A percentile compares a stretch with the other conserved stretches of the same genome.
Evolutionary conservation across 1,140 invertebrate genomes (phyloP).

Genomic region (Kradibia gibbosae): DNA sequence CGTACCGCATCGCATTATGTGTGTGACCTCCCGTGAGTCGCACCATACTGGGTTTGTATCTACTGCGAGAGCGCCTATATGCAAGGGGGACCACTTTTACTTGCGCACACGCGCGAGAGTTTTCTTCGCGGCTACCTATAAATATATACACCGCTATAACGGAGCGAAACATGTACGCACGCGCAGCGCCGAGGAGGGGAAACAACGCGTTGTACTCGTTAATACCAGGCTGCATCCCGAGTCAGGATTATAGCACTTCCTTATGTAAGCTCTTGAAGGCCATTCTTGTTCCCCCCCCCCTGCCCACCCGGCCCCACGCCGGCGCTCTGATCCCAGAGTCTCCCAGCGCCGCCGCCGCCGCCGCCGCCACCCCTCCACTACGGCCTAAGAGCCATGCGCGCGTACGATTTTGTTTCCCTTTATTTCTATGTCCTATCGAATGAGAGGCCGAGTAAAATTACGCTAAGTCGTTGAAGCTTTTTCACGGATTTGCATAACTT

Average conservation of each 20-base stretch:
- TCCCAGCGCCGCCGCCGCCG: no score
- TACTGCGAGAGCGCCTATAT: background rate
- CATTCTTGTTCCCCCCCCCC: background rate
- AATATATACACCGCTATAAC: slow-evolving; percentile 19
- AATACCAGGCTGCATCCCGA: background rate
- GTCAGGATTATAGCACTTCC: background rate
- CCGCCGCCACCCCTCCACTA: no score
- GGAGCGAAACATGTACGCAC: background rate
- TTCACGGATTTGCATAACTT: no score
- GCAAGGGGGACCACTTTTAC: slow-evolving; percentile 18
- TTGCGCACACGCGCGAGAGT: background rate
- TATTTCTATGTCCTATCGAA: no score
- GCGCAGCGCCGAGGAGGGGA: background rate
- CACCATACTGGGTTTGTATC: background rate
- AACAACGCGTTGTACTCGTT: background rate
- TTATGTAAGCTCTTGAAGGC: background rate
- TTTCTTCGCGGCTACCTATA: background rate
- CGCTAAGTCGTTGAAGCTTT: no score
- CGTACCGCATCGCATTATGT: background rate
- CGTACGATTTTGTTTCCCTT: no score
- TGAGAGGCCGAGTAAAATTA: no score
- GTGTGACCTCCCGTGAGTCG: slow-evolving; percentile 24
- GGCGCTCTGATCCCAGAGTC: no score
- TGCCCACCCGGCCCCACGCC: no score
- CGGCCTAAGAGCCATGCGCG: no score